phyloP scores from a whole-genome alignment of 2,888 invertebrate species.

The Micoletzkya japonica region DNA sequence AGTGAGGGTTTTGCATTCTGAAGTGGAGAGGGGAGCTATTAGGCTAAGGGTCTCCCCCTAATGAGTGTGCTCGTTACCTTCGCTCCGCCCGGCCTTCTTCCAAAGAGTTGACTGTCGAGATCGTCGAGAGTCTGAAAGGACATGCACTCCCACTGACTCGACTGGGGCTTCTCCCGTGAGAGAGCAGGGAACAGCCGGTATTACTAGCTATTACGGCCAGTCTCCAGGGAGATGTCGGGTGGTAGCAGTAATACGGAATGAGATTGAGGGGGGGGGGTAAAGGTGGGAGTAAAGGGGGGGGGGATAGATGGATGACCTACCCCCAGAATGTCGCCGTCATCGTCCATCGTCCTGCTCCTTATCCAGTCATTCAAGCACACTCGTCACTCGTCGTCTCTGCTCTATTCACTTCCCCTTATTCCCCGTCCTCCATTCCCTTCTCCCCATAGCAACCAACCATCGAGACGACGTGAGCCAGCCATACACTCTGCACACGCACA shows the following conservation, averaged over 20 bases:
- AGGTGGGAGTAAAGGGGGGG: too few species aligned
- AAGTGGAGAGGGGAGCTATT: not conserved
- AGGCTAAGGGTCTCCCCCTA: too few species aligned
- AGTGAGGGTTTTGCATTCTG: not conserved
- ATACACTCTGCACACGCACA: too few species aligned
- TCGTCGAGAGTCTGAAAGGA: constrained; percentile 24
- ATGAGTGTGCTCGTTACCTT: too few species aligned
- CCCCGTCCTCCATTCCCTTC: not conserved
- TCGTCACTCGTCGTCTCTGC: too few species aligned
- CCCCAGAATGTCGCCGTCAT: constrained; percentile 22
- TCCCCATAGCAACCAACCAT: constrained; percentile 10
- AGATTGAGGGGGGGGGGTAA: too few species aligned
- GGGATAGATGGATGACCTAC: constrained; percentile 4
- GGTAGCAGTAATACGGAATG: too few species aligned
- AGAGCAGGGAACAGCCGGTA: too few species aligned
- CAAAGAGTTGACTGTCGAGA: constrained; percentile 13
- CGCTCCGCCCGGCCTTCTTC: constrained; percentile 1
- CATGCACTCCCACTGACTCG: not conserved
- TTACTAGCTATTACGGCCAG: too few species aligned
- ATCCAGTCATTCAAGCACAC: too few species aligned
- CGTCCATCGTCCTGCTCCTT: constrained; percentile 22
- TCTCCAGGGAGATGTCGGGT: too few species aligned
- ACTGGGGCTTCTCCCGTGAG: not conserved
- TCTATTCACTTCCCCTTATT: not conserved
- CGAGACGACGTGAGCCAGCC: not conserved